Evolutionary conservation across 2,888 invertebrate genomes (phyloP).

Genomic region (Mycalesis mineus): DNA sequence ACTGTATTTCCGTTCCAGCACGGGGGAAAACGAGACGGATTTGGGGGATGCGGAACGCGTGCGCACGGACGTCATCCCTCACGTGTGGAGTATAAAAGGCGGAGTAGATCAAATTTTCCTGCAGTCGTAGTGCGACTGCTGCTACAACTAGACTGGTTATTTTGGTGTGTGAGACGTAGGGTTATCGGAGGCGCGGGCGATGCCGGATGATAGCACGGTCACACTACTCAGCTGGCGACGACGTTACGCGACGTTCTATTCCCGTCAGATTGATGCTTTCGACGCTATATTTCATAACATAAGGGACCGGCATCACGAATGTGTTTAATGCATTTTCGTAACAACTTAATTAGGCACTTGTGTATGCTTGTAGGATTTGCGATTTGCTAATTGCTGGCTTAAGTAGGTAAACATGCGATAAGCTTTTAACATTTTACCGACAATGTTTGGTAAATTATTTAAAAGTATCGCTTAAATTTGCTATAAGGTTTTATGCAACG

Average conservation of each 20-base stretch:
- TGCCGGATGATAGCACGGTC: constrained; percentile 70
- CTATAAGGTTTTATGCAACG: too few relatives aligned
- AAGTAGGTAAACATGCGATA: background rate
- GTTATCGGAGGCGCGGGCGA: constrained; percentile 68
- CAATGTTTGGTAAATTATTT: too few relatives aligned
- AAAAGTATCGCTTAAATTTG: too few relatives aligned
- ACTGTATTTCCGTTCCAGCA: constrained; percentile 78
- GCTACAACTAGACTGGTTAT: constrained; percentile 70
- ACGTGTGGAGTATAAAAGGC: constrained; percentile 61
- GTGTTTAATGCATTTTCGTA: constrained; percentile 23
- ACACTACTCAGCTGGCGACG: constrained; percentile 65
- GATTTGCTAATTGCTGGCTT: background rate
- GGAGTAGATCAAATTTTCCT: constrained; percentile 46
- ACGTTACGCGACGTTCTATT: constrained; percentile 70
- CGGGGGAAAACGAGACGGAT: constrained; percentile 81
- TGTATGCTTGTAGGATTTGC: background rate
- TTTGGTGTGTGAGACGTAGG: constrained; percentile 57
- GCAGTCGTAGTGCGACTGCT: constrained; percentile 72
- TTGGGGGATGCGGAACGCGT: constrained; percentile 82
- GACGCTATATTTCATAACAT: constrained; percentile 67
- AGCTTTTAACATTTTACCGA: background rate
- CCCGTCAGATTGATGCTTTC: constrained; percentile 76
- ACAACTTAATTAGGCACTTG: background rate
- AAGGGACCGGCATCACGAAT: constrained; percentile 62
- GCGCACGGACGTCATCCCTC: constrained; percentile 80